Base-by-base conservation (phyloP, 2,113 vertebrate genomes). In the Hyaena hyaena region DNA sequence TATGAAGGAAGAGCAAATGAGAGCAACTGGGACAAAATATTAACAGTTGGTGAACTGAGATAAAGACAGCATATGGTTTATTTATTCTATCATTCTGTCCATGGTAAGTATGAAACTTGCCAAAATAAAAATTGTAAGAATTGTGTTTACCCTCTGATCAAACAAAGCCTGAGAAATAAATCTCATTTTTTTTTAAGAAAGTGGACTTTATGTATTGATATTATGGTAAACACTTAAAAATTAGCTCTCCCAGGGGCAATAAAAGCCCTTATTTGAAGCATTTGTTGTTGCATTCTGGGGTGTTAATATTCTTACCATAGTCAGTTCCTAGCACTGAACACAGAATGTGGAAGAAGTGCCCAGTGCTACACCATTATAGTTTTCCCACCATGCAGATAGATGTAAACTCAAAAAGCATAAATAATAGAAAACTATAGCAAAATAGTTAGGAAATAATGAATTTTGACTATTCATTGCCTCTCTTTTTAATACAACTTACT, bases 381-480 rank as follows among this genome's bases (percentile, higher is more conserved):
- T 45, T 89, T 95, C 93, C 63, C 7, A 69, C 9, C 23, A 89
- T 33, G 65, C 17, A 84, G 17, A 33, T 8, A 61, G 23, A 71
- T 33, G 3, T 58, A 74, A 87, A 82, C 6, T 14, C 87, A 2
- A 71, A 93, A 45, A 68, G 2, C 39, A 77, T 71, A 66, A 95
- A 35, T 35, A 87, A 76, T 11, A 35, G 14, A 39, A 90, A 93
- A 89, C 48, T n/a, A 1, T 26, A 66, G 58, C 65, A 69, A 65
- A 95, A 87, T 50, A 82, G 63, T 76, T 69, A 90, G 26, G 26
- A 90, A 61, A 14, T 90, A 86, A 53, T 48, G 12, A 39, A 61
- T n/a, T 68, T 55, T 87, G 39, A 63, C 19, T n/a, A 61, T 58
- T 24, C 61, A 45, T 43, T 95, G 7, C 12, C 23, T 66, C 24